Evolutionary conservation across 2,113 vertebrate species (phyloP).

Genomic region (Eretmochelys imbricata): DNA sequence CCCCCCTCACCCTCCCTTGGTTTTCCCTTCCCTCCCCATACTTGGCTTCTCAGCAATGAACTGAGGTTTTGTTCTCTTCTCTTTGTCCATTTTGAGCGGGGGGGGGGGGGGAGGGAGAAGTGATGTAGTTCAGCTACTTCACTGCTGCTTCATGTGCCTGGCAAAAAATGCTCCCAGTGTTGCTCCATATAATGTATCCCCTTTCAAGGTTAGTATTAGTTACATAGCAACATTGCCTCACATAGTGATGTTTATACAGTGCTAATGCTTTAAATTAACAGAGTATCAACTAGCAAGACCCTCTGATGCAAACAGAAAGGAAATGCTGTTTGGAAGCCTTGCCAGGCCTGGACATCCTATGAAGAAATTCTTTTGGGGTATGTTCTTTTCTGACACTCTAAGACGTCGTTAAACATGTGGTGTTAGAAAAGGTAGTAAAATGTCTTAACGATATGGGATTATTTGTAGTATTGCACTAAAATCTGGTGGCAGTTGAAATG

Average conservation of each 20-base stretch:
- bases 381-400: conserved; percentile 24
- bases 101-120: background rate
- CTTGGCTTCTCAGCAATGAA: background rate
- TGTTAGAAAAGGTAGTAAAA: background rate
- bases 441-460: background rate
- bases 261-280: conserved; percentile 73
- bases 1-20: background rate
- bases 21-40: background rate
- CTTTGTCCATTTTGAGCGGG: background rate
- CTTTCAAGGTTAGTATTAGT: background rate
- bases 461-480: background rate
- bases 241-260: conserved; percentile 1
- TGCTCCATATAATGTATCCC: background rate
- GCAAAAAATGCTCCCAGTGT: background rate
- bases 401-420: background rate
- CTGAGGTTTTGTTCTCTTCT: background rate
- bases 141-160: background rate
- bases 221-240: background rate
- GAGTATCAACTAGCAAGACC: conserved; percentile 94
- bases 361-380: conserved; percentile 98
- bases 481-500: background rate
- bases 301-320: conserved; percentile 93
- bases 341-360: conserved; percentile 93
- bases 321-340: conserved; percentile 95
- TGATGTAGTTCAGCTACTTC: background rate